Conservation (phyloP, 2,888 invertebrate genomes). For the Atethmia centrago region DNA sequence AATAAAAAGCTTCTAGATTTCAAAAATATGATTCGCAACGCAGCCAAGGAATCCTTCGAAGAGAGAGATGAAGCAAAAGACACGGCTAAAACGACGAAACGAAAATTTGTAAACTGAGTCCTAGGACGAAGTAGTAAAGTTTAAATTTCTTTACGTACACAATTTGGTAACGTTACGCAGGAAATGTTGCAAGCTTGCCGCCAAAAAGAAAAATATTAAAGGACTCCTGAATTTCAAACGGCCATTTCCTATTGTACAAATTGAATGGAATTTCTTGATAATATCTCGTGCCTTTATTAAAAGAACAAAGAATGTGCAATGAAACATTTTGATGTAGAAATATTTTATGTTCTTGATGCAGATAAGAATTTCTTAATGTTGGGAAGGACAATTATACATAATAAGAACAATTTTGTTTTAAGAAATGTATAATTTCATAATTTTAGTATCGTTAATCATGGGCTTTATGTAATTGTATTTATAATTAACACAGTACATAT, state of each 20-base stretch:
- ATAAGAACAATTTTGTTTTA: background rate
- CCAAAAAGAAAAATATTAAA: conserved; percentile 64
- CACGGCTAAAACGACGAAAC: conserved; percentile 37
- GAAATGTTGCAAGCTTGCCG: conserved; percentile 39
- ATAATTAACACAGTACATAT: background rate
- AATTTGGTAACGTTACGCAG: conserved; percentile 32
- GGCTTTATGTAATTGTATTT: background rate
- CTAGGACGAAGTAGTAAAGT: conserved; percentile 35
- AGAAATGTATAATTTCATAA: background rate
- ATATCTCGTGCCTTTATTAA: conserved; percentile 58
- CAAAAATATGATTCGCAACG: conserved; percentile 58
- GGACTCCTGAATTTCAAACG: conserved; percentile 59
- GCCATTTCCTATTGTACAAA: conserved; percentile 60
- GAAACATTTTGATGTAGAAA: conserved; percentile 49
- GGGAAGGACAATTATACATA: background rate
- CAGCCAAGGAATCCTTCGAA: conserved; percentile 44
- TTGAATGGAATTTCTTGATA: conserved; percentile 65
- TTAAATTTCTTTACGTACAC: conserved; percentile 25
- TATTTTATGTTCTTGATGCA: conserved; percentile 36
- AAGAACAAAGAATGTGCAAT: conserved; percentile 59
- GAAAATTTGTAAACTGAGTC: conserved; percentile 20
- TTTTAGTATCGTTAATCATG: background rate
- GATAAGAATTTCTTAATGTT: conserved; percentile 12
- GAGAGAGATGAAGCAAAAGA: conserved; percentile 31
- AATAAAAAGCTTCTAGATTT: conserved; percentile 63